Base-by-base conservation (phyloP, 2,113 vertebrate species). In the Ardeotis arabs region DNA sequence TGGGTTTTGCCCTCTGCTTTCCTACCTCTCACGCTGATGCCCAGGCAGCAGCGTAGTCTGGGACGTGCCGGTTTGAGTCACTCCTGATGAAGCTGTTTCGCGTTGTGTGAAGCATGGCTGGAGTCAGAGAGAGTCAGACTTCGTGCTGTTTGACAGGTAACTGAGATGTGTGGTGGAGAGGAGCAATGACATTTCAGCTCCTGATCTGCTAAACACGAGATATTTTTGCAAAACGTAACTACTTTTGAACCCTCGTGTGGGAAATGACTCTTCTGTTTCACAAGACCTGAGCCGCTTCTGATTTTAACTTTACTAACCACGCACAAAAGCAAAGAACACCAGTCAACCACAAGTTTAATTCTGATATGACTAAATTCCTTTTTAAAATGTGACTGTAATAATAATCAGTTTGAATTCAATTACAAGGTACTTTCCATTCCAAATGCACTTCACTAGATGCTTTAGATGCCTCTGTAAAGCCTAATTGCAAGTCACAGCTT, bases 191-290 rank as follows among this genome's bases (percentile, higher is more conserved):
- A 14, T 60, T 84, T 94, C 49, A 52, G 44, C 20, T 87, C 19
- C 66, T 87, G 21, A 37, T 64, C 70, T 79, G 14, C 49, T 89
- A 44, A 93, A 31, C 41, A 18, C 2, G 25, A 72, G 56, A 19
- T 59, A 52, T 44, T 90, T 89, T 72, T 64, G 33, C 74, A 64
- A 84, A 82, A 67, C 47, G 10, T 73, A 53, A 33, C 35, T 72
- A 60, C 31, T 87, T 84, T 88, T 79, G 80, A 92, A 83, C 79
- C 31, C 14, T 90, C 39, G 49, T 1, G 4, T 68, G 53, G 58
- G 53, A 92, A 87, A 23, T 56, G 49, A 11, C 16, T 91, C 52
- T 83, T 90, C 49, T 87, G 47, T 87, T 94, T 75, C 58, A 13
- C 29, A 45, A 66, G 12, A 79, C 69, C 50, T 12, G 44, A 93